Base-by-base conservation (phyloP, 2,888 invertebrate genomes). In the Temnothorax ravouxi region DNA sequence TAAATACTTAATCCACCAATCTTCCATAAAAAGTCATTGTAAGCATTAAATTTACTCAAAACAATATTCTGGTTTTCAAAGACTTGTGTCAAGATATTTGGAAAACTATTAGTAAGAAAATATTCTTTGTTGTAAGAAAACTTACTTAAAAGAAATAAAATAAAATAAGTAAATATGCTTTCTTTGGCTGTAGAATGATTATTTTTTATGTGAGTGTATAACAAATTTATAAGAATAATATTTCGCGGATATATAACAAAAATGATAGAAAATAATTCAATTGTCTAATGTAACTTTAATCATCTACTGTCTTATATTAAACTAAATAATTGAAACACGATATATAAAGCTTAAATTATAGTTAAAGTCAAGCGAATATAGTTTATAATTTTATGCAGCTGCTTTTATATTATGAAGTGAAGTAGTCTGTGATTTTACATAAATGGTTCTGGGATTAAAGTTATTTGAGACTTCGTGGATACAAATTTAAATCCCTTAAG, bases 391-490 rank as follows among this genome's bases (percentile, higher is more conserved):
- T 61, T 61, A 75, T 61, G 34, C 38, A 6, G 34, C 34, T 8
- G 50, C 13, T 76, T 52, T 76, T 52, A 38, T 52, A 25, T 64
- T 38, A 38, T 25, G 38, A 52, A 44, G 44, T n/a, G 44, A 61
- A 29, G 34, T 61, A 15, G 29, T 38, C 38, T 18, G 18, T 25
- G 38, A 64, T 64, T 76, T 76, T 76, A 64, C 50, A 52, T 64
- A 38, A 25, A 52, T 61, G 50, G 50, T 38, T 64, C 52, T 0
- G 29, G 61, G 38, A 64, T 75, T 61, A 61, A 50, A 52, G 50
- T 52, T 76, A 64, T 64, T 76, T 62, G 15, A 76, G 64, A 64
- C 76, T 64, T 41, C 11, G 50, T 21, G 64, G 25, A 25, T 44
- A 44, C 61, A 61, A 61, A 38, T 52, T 75, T 44, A 47, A 75